A percentile compares a stretch with the other conserved stretches of the same genome.
phyloP scores from a whole-genome alignment of 2,888 invertebrate genomes.

The Lamellibrachia satsuma region DNA sequence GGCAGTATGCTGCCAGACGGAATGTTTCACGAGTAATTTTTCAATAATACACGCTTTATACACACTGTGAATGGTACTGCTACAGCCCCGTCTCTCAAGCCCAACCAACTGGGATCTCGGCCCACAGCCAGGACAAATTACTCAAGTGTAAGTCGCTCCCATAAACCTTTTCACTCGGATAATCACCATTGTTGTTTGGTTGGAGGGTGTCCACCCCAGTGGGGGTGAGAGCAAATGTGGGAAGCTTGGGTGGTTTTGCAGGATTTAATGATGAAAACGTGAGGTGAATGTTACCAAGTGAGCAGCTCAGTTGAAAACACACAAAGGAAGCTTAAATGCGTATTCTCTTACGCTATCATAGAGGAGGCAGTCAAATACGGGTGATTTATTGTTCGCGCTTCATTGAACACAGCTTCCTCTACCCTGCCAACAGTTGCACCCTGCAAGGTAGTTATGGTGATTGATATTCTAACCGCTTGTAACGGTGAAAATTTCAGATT shows the following conservation, averaged over 20 bases:
- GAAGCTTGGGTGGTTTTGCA: not conserved
- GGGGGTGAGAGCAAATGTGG: not conserved
- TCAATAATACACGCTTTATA: not conserved
- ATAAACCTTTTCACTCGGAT: not conserved
- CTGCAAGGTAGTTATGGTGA: not conserved
- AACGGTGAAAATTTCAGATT: not conserved
- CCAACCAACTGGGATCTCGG: not conserved
- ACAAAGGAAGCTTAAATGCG: not conserved
- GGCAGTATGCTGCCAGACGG: constrained; percentile 4
- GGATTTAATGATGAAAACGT: not conserved
- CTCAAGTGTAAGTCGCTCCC: not conserved
- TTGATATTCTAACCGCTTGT: not conserved
- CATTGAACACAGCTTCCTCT: not conserved
- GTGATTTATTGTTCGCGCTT: constrained; percentile 9
- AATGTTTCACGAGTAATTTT: constrained; percentile 13
- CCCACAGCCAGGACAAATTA: not conserved
- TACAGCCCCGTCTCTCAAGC: not conserved
- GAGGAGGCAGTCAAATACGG: not conserved
- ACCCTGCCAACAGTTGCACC: not conserved
- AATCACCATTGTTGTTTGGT: not conserved
- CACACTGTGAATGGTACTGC: not conserved
- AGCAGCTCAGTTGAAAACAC: not conserved
- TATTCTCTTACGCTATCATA: not conserved
- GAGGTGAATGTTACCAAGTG: not conserved
- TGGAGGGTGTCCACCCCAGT: not conserved